A percentile compares a stretch with the other conserved stretches of the same genome.
Conservation (phyloP, 2,888 invertebrate genomes). For the Noctua fimbriata region DNA sequence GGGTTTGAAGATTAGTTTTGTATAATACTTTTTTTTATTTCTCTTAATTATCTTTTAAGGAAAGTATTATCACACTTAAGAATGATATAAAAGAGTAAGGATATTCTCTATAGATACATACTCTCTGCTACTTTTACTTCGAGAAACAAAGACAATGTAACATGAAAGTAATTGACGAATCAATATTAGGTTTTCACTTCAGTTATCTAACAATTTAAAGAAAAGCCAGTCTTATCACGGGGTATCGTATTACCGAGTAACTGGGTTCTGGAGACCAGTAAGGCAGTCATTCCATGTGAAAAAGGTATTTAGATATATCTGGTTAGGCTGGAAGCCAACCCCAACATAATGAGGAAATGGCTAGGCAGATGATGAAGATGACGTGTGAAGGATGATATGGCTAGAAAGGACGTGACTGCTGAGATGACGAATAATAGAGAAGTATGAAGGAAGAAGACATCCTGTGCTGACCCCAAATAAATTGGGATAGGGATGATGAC, state of each 20-base stretch:
- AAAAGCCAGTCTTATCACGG: background rate
- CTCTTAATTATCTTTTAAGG: background rate
- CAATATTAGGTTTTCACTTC: background rate
- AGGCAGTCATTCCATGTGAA: background rate
- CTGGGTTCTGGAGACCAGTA: background rate
- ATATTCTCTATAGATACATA: background rate
- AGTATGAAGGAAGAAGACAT: background rate
- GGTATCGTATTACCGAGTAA: background rate
- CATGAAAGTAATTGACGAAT: background rate
- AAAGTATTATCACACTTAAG: background rate
- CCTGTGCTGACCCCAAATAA: background rate
- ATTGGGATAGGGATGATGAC: background rate
- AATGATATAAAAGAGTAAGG: background rate
- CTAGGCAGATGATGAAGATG: background rate
- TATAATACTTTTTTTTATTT: background rate
- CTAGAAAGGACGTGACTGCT: background rate
- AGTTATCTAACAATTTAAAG: background rate
- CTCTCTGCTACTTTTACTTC: background rate
- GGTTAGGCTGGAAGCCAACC: background rate
- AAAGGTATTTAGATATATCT: background rate
- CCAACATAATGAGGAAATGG: background rate
- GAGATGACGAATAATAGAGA: background rate
- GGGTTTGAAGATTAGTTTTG: background rate
- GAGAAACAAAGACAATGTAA: slow-evolving; percentile 17
- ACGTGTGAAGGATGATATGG: background rate